Conservation (phyloP, 2,797 vertebrate genomes). For the Diglossa cyanea region DNA sequence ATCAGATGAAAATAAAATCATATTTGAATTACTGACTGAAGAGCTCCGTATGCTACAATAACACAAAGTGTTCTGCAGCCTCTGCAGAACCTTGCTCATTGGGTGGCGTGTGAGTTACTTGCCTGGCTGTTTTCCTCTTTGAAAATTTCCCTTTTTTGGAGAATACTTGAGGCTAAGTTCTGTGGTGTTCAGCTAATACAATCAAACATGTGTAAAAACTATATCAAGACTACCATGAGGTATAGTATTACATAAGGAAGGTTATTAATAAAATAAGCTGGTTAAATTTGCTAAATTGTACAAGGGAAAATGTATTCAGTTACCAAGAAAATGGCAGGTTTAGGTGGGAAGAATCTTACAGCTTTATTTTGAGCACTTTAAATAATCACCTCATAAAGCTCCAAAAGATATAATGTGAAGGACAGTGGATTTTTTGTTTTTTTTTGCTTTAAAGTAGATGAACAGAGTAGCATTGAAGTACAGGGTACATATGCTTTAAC, state of each 20-base stretch:
- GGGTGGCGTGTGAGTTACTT: background rate
- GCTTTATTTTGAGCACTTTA: background rate
- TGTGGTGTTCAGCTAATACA: background rate
- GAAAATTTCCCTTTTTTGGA: background rate
- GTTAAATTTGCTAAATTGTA: background rate
- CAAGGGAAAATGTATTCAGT: background rate
- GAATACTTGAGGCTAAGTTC: background rate
- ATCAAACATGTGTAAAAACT: background rate
- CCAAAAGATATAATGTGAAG: background rate
- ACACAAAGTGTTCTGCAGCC: background rate
- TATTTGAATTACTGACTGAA: background rate
- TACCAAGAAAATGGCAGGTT: background rate
- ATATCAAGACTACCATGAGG: background rate
- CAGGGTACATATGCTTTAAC: background rate
- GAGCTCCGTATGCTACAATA: background rate
- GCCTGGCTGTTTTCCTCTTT: background rate
- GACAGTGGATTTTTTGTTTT: background rate
- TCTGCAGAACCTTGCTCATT: background rate
- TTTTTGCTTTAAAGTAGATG: background rate
- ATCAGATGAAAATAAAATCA: background rate
- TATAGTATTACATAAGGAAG: background rate
- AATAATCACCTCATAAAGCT: background rate
- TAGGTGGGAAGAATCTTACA: background rate
- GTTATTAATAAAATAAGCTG: background rate
- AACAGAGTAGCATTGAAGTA: background rate